Evolutionary conservation across 2,113 vertebrate species (phyloP).

Genomic region (Martes martes): DNA sequence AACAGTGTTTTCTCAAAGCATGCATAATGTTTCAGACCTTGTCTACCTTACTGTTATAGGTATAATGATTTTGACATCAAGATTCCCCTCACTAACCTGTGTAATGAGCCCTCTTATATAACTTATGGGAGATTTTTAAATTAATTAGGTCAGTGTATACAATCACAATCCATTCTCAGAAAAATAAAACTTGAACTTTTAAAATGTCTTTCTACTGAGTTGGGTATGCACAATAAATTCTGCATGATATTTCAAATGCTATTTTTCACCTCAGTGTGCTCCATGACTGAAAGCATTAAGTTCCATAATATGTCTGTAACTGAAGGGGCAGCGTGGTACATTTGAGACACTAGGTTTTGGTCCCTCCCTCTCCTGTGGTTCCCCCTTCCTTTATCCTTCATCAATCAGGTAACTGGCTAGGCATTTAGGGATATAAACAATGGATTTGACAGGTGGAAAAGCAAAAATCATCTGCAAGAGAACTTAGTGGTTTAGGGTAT

Average conservation of each 20-base stretch:
- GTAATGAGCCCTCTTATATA: conserved; percentile 6
- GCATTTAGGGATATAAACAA: not conserved
- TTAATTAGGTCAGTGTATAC: conserved; percentile 33
- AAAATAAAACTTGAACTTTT: conserved; percentile 38
- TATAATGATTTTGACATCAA: not conserved
- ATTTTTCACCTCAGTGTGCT: not conserved
- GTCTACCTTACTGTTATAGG: not conserved
- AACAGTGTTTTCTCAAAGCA: conserved; percentile 5
- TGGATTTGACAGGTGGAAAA: not conserved
- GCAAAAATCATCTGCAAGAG: not conserved
- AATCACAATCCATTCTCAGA: not conserved
- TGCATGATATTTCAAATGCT: not conserved
- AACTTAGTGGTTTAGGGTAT: not conserved
- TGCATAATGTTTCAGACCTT: not conserved
- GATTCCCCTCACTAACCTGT: not conserved
- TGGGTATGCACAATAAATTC: conserved; percentile 11
- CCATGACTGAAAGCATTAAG: not conserved
- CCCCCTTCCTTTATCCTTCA: not conserved
- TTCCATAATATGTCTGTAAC: not conserved
- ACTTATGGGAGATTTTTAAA: conserved; percentile 31
- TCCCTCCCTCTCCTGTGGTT: not conserved
- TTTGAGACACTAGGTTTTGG: not conserved
- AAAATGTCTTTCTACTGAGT: conserved; percentile 41
- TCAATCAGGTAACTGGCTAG: not conserved
- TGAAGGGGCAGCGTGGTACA: not conserved